Percentiles rank a stretch among this genome's conserved stretches.
Evolutionary conservation across 2,113 vertebrate genomes (phyloP).

Genomic region (Mustela lutreola): DNA sequence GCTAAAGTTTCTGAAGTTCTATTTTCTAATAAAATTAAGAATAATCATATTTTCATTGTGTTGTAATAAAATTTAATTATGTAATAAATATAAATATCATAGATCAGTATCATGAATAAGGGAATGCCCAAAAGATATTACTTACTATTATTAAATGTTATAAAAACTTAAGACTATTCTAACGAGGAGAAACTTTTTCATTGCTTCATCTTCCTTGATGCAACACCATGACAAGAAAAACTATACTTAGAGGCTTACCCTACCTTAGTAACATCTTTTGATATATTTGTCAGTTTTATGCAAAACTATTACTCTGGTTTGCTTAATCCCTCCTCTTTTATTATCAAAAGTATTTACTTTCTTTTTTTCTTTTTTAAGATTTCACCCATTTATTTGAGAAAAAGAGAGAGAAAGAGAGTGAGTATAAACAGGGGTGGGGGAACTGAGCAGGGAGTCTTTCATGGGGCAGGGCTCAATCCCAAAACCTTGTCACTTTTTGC

Average conservation of each 20-base stretch:
- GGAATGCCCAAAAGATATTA: neutral
- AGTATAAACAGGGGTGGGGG: no score
- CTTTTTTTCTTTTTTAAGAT: no score
- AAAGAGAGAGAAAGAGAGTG: no score
- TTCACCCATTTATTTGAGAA: no score
- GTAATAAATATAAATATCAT: neutral
- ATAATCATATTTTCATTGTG: neutral
- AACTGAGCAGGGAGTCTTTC: no score
- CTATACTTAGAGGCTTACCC: neutral
- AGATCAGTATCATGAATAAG: neutral
- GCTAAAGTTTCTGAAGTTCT: neutral
- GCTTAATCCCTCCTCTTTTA: neutral
- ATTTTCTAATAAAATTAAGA: neutral
- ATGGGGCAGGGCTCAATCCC: no score
- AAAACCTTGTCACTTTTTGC: neutral
- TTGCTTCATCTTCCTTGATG: neutral
- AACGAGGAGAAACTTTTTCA: neutral
- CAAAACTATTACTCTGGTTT: neutral
- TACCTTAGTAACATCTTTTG: neutral
- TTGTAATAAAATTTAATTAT: neutral
- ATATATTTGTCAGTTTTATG: neutral
- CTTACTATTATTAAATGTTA: neutral
- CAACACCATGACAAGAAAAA: neutral
- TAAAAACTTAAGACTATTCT: neutral
- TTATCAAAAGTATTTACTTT: neutral